Base-by-base conservation (phyloP, 2,113 vertebrate species). In the Anthoscopus minutus region DNA sequence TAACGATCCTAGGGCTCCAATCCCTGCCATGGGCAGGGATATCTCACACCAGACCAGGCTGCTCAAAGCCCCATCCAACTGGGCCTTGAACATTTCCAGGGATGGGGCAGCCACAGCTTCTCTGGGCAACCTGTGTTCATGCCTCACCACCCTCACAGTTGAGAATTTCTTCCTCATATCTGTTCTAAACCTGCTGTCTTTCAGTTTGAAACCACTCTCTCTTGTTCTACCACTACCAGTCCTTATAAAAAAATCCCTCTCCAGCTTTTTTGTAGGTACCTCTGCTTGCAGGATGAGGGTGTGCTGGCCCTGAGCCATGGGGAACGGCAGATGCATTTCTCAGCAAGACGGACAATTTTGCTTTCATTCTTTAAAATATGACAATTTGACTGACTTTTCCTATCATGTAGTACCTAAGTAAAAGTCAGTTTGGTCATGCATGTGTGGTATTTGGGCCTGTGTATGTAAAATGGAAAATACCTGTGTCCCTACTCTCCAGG, bases 401-500 rank as follows among this genome's bases (percentile, higher is more conserved):
- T 35, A n/a, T 50, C 22, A 11, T 20, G 8, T n/a, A 65, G 28
- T 56, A 44, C 18, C 42, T 19, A 27, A 37, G 31, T 54, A 25
- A 35, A 60, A 79, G 44, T 48, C 27, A n/a, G 14, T 65, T 82
- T 23, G 3, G 2, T 89, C 37, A 15, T 14, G 11, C 62, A 19
- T 15, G 9, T 48, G 21, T 80, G 38, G 28, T 16, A 13, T 83
- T 83, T 78, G 42, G 54, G 31, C 16, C 70, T 61, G 11, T 53
- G 53, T 78, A 91, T 40, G 81, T 91, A 47, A 94, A 95, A 92
- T 33, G 40, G 81, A 91, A 74, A 74, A 51, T 31, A 77, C 54
- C 60, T 82, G 72, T 83, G 42, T 90, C 73, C 89, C 77, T 96
- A 90, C 67, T 89, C 57, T 78, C 80, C 80, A 23, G 86, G 79